These are phyloP conservation scores for Bos javanicus DNA, from an alignment of 2,113 vertebrate species.

Conservation along the genomic window DNA sequence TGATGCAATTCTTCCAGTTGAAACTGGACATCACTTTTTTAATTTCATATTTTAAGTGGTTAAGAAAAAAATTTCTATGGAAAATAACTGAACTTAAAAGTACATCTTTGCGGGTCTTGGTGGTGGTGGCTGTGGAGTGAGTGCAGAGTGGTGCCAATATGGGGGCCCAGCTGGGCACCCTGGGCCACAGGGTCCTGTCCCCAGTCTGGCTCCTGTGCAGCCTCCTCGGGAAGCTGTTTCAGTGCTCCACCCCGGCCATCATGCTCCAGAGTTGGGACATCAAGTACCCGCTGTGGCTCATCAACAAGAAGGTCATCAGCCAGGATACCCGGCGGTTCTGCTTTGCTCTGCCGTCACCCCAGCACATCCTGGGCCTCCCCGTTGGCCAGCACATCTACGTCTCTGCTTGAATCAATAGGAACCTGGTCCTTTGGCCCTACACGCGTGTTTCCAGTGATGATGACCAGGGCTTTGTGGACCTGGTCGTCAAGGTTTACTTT, in stretches of 20 bases:
- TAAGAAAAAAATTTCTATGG: background rate
- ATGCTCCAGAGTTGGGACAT: background rate
- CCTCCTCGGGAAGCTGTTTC: background rate
- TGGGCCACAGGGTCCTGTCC: background rate
- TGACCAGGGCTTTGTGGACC: constrained; percentile 94
- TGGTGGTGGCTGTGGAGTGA: background rate
- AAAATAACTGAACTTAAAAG: background rate
- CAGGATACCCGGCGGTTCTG: constrained; percentile 94
- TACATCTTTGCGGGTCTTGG: background rate
- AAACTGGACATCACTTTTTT: background rate
- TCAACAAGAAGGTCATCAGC: constrained; percentile 85
- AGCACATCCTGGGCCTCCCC: constrained; percentile 93
- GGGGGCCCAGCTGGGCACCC: background rate
- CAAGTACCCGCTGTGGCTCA: background rate
- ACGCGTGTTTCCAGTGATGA: constrained; percentile 95
- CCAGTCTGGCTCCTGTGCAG: background rate
- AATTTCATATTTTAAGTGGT: background rate
- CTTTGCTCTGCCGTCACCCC: constrained; percentile 88
- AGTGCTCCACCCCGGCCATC: background rate
- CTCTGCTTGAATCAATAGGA: constrained; percentile 88
- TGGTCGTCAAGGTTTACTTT: constrained; percentile 90
- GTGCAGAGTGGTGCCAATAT: background rate
- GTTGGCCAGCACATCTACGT: constrained; percentile 95
- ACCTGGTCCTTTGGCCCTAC: constrained; percentile 93
- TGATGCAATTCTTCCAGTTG: background rate